phyloP scores from a whole-genome alignment of 1,140 invertebrate species.

The Megalopta genalis region DNA sequence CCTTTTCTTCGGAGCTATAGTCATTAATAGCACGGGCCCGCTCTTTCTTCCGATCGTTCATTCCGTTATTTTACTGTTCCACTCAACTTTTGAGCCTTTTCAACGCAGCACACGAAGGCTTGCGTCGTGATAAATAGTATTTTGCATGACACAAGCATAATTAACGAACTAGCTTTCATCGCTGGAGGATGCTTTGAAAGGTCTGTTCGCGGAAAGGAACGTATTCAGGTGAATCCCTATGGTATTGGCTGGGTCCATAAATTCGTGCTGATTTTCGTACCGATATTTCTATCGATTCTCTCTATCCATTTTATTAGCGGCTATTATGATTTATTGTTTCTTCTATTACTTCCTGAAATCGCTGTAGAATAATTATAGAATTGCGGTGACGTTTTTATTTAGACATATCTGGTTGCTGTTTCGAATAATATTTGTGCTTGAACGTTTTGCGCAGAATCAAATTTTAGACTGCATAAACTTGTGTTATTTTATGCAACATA shows the following conservation, averaged over 20 bases:
- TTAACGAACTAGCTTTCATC: slow-evolving; percentile 44
- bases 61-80: slow-evolving; percentile 56
- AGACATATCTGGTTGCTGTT: no score
- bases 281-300: no score
- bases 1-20: slow-evolving; percentile 59
- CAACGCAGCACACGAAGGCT: slow-evolving; percentile 45
- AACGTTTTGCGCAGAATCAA: no score
- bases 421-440: no score
- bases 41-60: slow-evolving; percentile 41
- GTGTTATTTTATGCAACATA: no score
- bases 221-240: neutral
- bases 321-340: no score
- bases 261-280: no score
- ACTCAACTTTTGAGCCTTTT: slow-evolving; percentile 54
- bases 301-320: no score
- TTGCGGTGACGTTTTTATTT: no score
- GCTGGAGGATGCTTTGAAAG: neutral
- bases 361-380: no score
- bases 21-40: slow-evolving; percentile 51
- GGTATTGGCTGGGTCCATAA: neutral
- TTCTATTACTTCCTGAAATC: no score
- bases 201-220: neutral
- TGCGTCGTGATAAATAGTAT: slow-evolving; percentile 56
- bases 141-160: slow-evolving; percentile 34
- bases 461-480: no score